phyloP scores from a whole-genome alignment of 2,113 vertebrate species.

The Fulica atra region DNA sequence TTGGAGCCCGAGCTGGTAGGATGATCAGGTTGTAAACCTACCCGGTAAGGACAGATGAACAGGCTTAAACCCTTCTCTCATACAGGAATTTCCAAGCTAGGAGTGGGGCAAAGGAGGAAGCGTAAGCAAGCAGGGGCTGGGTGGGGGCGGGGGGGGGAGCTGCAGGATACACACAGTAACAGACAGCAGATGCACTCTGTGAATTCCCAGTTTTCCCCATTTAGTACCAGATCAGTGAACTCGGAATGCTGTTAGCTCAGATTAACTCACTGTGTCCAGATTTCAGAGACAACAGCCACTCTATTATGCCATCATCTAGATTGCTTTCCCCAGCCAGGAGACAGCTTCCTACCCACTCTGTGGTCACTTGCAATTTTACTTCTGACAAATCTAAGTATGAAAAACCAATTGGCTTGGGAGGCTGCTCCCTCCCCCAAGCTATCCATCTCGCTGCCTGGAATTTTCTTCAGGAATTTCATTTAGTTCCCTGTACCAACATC shows the following conservation, averaged over 20 bases:
- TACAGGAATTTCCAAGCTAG: not conserved
- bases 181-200: not conserved
- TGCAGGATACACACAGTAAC: not conserved
- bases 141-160: too few relatives aligned
- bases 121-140: not conserved
- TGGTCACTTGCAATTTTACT: not conserved
- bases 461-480: not conserved
- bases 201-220: not conserved
- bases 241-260: not conserved
- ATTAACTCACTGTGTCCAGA: not conserved
- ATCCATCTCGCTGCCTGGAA: not conserved
- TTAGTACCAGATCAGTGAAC: not conserved
- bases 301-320: not conserved
- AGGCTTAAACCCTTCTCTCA: not conserved
- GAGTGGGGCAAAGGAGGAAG: not conserved
- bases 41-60: not conserved
- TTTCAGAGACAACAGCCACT: not conserved
- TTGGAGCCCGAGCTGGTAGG: not conserved
- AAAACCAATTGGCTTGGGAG: not conserved
- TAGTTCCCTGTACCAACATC: not conserved
- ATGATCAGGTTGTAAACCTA: not conserved
- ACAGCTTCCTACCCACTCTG: not conserved
- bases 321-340: not conserved
- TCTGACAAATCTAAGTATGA: not conserved
- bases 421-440: not conserved